phyloP scores from a whole-genome alignment of 1,140 invertebrate genomes.

The Lasioglossum baleicum region DNA sequence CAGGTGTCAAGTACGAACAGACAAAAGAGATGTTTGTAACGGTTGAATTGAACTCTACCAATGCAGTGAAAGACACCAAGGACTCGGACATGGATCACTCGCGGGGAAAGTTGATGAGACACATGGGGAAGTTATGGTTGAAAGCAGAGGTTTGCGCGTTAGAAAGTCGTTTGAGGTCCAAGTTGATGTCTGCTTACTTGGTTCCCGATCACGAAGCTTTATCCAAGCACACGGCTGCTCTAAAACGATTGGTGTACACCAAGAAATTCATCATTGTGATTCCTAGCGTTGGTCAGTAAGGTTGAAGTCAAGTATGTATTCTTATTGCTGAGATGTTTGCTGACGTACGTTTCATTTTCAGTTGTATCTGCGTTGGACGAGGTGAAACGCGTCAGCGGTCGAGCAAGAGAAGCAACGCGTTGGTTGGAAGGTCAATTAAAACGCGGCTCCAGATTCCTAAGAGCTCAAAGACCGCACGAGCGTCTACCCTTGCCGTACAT shows the following conservation, averaged over 20 bases:
- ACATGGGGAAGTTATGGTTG: slow-evolving; percentile 88
- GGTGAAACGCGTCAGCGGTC: slow-evolving; percentile 87
- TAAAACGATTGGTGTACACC: slow-evolving; percentile 88
- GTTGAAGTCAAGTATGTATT: slow-evolving; percentile 24
- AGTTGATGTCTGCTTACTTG: slow-evolving; percentile 85
- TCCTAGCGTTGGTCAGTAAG: slow-evolving; percentile 86
- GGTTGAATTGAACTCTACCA: slow-evolving; percentile 42
- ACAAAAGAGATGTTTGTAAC: slow-evolving; percentile 79
- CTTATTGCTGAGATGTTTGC: neutral
- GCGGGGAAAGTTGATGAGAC: slow-evolving; percentile 82
- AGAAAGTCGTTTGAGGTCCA: slow-evolving; percentile 80
- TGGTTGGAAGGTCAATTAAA: slow-evolving; percentile 94
- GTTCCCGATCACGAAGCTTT: slow-evolving; percentile 88
- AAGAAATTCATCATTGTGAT: slow-evolving; percentile 90
- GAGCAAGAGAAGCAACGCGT: slow-evolving; percentile 92
- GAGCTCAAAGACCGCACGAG: slow-evolving; percentile 90
- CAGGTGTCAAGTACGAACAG: slow-evolving; percentile 82
- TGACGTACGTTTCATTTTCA: slow-evolving; percentile 71
- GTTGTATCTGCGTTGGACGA: slow-evolving; percentile 93
- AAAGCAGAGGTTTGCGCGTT: slow-evolving; percentile 87
- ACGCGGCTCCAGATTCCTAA: slow-evolving; percentile 89
- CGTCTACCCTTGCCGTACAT: slow-evolving; percentile 86
- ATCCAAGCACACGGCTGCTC: slow-evolving; percentile 85
- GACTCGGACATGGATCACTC: slow-evolving; percentile 64
- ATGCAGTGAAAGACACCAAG: slow-evolving; percentile 38